Evolutionary conservation across 2,888 invertebrate species (phyloP).

Genomic region (Drosophila nr. perissopoda): DNA sequence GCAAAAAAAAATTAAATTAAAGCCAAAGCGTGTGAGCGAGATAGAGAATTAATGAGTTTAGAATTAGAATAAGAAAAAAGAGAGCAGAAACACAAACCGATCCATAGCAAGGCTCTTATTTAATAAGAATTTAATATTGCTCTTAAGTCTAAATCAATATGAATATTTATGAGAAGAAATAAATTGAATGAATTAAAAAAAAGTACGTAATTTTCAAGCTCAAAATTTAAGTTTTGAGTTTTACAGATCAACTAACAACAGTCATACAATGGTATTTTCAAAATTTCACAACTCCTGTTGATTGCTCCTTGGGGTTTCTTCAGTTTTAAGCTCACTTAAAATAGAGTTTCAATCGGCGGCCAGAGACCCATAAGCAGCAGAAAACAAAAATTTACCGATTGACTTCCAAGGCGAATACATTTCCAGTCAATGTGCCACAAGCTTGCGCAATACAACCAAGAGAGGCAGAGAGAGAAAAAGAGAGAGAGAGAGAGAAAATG

Average conservation of each 20-base stretch:
- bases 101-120: neutral
- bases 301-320: neutral
- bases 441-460: constrained; percentile 43
- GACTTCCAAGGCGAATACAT: constrained; percentile 42
- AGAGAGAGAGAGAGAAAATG: constrained; percentile 1
- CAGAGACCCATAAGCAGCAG: neutral
- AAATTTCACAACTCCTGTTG: neutral
- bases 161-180: neutral
- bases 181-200: neutral
- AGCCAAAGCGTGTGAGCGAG: neutral
- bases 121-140: neutral
- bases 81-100: neutral
- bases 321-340: constrained; percentile 4
- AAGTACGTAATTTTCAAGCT: neutral
- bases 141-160: neutral
- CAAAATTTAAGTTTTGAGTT: neutral
- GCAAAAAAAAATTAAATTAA: neutral
- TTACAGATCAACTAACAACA: neutral
- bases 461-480: neutral
- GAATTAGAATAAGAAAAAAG: neutral
- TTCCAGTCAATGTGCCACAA: constrained; percentile 44
- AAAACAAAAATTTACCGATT: neutral
- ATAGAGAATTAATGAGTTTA: neutral
- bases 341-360: constrained; percentile 8
- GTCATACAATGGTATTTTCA: too few species aligned